A percentile compares a stretch with the other conserved stretches of the same genome.
Evolutionary conservation across 2,888 invertebrate genomes (phyloP).

Genomic region (Allygus modestus): DNA sequence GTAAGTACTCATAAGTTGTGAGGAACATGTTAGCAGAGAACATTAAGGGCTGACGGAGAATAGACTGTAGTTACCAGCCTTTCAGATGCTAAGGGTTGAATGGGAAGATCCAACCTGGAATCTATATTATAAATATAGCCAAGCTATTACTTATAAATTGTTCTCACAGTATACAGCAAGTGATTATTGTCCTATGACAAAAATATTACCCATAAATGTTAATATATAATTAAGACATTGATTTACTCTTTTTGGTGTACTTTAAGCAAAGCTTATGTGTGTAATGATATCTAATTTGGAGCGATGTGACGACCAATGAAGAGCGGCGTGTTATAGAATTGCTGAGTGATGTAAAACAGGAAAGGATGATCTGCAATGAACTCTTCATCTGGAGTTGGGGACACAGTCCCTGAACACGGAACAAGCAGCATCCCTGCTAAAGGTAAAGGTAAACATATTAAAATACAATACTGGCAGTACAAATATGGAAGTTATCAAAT

Average conservation of each 20-base stretch:
- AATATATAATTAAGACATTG: not conserved
- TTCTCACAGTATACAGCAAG: too few relatives aligned
- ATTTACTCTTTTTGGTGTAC: not conserved
- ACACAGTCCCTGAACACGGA: conserved; percentile 43
- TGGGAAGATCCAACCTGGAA: too few relatives aligned
- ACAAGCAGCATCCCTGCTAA: conserved; percentile 4
- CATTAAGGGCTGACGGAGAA: too few relatives aligned
- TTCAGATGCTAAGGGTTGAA: too few relatives aligned
- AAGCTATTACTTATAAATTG: too few relatives aligned
- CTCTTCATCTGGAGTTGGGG: conserved; percentile 68
- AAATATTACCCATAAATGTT: too few relatives aligned
- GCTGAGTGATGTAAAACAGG: conserved; percentile 70
- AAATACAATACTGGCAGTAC: too few relatives aligned
- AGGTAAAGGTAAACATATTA: not conserved
- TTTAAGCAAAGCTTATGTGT: not conserved
- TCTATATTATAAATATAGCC: too few relatives aligned
- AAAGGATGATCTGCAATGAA: conserved; percentile 75
- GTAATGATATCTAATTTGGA: not conserved
- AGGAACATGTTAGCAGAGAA: too few relatives aligned
- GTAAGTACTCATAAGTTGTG: too few relatives aligned
- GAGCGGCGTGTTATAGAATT: not conserved
- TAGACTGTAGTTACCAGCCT: too few relatives aligned
- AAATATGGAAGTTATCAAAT: not conserved
- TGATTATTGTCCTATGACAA: too few relatives aligned
- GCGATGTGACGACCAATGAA: conserved; percentile 16